Percentiles rank a stretch among this genome's conserved stretches.
phyloP scores from a whole-genome alignment of 2,888 invertebrate genomes.

The Monoplex corrugatus region DNA sequence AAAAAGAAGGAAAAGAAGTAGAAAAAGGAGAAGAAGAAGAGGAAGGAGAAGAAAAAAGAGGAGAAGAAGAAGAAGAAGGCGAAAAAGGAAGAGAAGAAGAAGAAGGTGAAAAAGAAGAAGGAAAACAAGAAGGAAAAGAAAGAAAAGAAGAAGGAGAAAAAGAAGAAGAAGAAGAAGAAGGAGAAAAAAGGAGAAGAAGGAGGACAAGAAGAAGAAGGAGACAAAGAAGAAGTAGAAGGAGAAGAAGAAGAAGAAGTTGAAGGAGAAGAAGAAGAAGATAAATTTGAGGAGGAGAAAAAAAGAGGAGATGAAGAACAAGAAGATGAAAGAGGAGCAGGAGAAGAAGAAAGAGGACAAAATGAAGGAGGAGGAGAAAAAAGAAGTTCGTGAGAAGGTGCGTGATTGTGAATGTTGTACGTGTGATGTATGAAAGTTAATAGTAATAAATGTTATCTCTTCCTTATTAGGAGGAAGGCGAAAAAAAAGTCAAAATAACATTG shows the following conservation, averaged over 20 bases:
- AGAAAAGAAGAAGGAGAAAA: neutral
- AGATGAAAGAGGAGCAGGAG: too few species aligned
- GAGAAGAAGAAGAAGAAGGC: too few species aligned
- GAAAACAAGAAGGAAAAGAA: neutral
- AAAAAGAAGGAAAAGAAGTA: neutral
- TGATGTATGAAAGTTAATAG: too few species aligned
- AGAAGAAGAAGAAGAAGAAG: neutral
- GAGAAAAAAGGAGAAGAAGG: neutral
- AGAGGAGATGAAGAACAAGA: neutral
- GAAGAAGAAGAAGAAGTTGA: neutral
- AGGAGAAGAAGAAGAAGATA: neutral
- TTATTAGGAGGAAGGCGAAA: too few species aligned
- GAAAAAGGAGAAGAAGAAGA: neutral
- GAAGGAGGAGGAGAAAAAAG: neutral
- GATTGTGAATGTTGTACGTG: too few species aligned
- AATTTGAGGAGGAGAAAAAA: too few species aligned
- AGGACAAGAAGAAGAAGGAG: neutral
- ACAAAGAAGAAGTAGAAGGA: neutral
- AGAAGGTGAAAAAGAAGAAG: too few species aligned
- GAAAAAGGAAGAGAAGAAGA: too few species aligned
- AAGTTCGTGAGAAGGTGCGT: neutral
- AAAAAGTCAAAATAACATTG: too few species aligned
- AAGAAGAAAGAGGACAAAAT: neutral
- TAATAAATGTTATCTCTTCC: too few species aligned
- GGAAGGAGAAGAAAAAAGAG: neutral